Conservation (phyloP, 2,113 vertebrate species). For the Ia io region DNA sequence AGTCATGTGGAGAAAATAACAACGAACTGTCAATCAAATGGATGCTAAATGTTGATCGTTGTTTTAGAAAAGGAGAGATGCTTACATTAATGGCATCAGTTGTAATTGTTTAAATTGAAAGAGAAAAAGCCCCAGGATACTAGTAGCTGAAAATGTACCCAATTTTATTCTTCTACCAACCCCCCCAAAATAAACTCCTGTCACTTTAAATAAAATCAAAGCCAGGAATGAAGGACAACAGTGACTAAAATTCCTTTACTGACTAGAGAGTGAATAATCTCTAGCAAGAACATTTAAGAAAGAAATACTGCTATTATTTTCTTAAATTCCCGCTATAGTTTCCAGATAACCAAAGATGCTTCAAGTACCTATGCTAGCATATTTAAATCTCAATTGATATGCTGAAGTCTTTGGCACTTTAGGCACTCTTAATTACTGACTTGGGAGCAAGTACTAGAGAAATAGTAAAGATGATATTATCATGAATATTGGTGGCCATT, state of each 20-base stretch:
- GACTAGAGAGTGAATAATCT: neutral
- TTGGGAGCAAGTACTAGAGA: constrained; percentile 5
- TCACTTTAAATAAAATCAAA: constrained; percentile 47
- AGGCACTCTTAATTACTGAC: neutral
- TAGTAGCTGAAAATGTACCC: constrained; percentile 17
- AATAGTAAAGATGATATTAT: neutral
- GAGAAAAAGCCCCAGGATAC: neutral
- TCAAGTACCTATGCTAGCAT: neutral
- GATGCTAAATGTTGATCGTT: neutral
- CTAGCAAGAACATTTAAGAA: neutral
- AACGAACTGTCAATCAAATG: neutral
- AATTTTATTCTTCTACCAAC: neutral
- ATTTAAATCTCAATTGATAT: constrained; percentile 14
- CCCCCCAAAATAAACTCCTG: constrained; percentile 23
- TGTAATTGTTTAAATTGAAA: constrained; percentile 27
- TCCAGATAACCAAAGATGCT: constrained; percentile 36
- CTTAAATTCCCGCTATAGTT: neutral
- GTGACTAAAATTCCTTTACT: neutral
- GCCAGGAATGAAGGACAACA: neutral
- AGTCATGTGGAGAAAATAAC: neutral
- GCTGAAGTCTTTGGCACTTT: neutral
- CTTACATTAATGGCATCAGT: neutral
- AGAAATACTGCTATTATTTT: neutral
- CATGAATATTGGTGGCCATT: neutral
- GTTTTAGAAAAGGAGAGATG: constrained; percentile 22